Conservation (phyloP, 2,797 vertebrate species). For the Spheniscus humboldti region DNA sequence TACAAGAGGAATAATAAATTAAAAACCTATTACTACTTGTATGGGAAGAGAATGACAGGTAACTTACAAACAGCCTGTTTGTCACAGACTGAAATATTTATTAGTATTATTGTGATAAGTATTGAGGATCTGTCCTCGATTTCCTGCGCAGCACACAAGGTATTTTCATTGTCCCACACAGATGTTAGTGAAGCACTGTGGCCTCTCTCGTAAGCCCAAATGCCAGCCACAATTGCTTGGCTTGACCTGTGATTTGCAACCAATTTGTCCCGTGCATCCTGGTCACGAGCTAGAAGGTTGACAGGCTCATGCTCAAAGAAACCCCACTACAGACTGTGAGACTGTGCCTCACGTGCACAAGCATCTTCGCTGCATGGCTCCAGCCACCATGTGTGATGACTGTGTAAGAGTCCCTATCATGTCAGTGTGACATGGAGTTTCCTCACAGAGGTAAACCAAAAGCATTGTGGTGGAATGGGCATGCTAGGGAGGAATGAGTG, state of each 20-base stretch:
- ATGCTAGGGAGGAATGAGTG: background rate
- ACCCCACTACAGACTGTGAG: background rate
- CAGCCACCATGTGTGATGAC: background rate
- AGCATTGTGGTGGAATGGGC: background rate
- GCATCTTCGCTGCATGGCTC: background rate
- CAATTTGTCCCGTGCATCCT: background rate
- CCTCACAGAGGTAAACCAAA: background rate
- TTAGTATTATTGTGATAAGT: background rate
- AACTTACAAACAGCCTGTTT: background rate
- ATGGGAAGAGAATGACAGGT: background rate
- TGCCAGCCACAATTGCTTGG: background rate
- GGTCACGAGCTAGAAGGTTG: background rate
- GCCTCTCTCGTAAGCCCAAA: background rate
- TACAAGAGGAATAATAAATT: background rate
- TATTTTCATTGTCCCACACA: background rate
- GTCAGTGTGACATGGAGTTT: background rate
- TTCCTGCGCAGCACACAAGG: background rate
- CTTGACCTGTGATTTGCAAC: background rate
- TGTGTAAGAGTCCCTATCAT: no score
- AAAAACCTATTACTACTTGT: background rate
- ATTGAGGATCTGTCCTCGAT: background rate
- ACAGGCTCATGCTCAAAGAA: background rate
- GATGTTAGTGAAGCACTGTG: background rate
- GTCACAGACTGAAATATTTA: background rate
- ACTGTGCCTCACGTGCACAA: accelerated